phyloP scores from a whole-genome alignment of 1,140 invertebrate genomes.

The Tribolium castaneum region DNA sequence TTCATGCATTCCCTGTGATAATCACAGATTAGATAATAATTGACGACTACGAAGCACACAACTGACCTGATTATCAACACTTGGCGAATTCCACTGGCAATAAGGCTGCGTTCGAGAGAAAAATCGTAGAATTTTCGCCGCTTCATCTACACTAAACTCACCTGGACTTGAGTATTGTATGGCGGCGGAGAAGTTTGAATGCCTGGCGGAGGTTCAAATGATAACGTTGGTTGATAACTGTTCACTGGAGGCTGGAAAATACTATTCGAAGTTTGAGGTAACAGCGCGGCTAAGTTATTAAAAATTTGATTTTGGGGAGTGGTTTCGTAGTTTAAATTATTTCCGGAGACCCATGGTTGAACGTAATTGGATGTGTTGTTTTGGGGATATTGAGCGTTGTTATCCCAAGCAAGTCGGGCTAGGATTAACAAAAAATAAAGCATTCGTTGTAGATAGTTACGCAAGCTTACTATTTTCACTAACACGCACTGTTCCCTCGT shows the following conservation, averaged over 20 bases:
- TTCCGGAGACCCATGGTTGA: conserved; percentile 18
- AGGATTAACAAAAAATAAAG: conserved; percentile 32
- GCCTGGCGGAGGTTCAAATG: neutral
- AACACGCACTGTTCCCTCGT: conserved; percentile 46
- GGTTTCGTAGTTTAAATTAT: conserved; percentile 11
- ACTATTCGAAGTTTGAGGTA: neutral
- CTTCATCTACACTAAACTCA: neutral
- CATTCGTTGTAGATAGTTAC: neutral
- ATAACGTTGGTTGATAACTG: neutral
- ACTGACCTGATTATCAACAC: neutral
- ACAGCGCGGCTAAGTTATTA: neutral
- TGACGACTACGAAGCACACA: too few relatives aligned
- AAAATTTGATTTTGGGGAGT: neutral
- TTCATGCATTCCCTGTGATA: too few relatives aligned
- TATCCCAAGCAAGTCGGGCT: conserved; percentile 47
- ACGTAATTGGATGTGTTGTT: neutral
- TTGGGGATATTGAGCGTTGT: neutral
- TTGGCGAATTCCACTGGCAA: conserved; percentile 7
- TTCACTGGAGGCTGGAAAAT: neutral
- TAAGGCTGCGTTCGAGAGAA: neutral
- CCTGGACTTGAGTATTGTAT: neutral
- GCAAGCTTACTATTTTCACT: conserved; percentile 41
- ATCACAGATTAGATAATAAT: too few relatives aligned
- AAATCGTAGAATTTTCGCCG: neutral
- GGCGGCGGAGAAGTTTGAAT: neutral